These are phyloP conservation scores for Galleria mellonella DNA, from an alignment of 1,140 invertebrate species.

Conservation along the genomic window DNA sequence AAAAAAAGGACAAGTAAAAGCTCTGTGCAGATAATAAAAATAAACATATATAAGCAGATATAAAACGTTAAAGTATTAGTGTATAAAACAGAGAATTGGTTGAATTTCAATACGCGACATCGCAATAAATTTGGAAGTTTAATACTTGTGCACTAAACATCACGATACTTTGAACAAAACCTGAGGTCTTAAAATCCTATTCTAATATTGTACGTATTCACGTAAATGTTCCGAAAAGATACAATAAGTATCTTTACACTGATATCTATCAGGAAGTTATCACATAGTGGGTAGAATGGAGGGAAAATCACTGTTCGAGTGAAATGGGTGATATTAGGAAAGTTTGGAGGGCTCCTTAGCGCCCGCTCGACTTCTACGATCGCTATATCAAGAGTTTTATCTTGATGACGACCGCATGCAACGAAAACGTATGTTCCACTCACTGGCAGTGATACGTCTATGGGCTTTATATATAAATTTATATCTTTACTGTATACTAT, in stretches of 20 bases:
- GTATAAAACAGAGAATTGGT: background rate
- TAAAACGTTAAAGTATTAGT: constrained; percentile 2
- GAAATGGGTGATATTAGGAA: constrained; percentile 21
- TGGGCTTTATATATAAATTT: too few relatives aligned
- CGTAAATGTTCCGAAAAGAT: background rate
- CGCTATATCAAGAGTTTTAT: constrained; percentile 6
- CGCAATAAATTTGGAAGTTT: constrained; percentile 1
- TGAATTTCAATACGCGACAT: background rate
- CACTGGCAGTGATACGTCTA: too few relatives aligned
- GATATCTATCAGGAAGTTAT: constrained; percentile 3
- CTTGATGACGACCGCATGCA: background rate
- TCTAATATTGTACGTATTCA: background rate
- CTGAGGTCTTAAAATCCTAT: constrained; percentile 2
- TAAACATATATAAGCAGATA: background rate
- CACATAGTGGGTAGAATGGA: background rate
- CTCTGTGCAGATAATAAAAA: background rate
- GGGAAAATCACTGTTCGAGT: constrained; percentile 10
- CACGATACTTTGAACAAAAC: constrained; percentile 1
- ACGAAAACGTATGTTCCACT: too few relatives aligned
- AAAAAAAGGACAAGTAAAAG: too few relatives aligned
- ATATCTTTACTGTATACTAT: too few relatives aligned
- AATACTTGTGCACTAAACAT: constrained; percentile 2
- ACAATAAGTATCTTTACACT: constrained; percentile 2
- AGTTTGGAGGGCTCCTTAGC: constrained; percentile 18
- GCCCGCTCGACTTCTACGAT: constrained; percentile 14